Evolutionary conservation across 2,888 invertebrate species (phyloP).

Genomic region (Agrochola lychnidis): DNA sequence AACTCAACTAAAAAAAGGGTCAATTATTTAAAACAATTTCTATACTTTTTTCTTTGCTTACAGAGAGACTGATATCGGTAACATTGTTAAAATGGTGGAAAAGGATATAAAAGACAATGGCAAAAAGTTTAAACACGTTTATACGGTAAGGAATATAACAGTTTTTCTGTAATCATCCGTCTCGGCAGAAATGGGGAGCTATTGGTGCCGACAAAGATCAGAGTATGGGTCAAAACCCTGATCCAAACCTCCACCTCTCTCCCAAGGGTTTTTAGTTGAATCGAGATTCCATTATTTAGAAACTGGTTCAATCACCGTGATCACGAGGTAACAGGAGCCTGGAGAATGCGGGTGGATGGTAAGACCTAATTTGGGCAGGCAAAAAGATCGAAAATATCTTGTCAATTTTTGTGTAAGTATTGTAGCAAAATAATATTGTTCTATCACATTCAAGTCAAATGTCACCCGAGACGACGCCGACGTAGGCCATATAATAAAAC

Average conservation of each 20-base stretch:
- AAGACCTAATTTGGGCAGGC: not conserved
- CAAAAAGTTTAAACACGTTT: constrained; percentile 70
- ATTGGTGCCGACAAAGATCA: not conserved
- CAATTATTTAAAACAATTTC: not conserved
- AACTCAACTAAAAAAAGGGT: not conserved
- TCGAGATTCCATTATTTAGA: not conserved
- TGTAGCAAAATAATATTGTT: no score
- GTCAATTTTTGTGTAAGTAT: not conserved
- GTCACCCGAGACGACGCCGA: no score
- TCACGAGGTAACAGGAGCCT: not conserved
- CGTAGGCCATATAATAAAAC: no score
- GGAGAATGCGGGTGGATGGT: not conserved
- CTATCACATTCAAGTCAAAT: no score
- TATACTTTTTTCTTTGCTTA: constrained; percentile 25
- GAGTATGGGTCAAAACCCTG: not conserved
- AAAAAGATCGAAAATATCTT: not conserved
- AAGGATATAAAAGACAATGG: constrained; percentile 59
- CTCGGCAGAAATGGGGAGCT: not conserved
- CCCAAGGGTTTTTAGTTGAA: not conserved
- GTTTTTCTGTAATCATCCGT: not conserved
- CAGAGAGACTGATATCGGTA: constrained; percentile 70
- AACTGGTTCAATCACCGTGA: not conserved
- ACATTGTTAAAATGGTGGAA: constrained; percentile 63
- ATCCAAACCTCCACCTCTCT: not conserved
- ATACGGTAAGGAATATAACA: constrained; percentile 62